Conservation (phyloP, 2,113 vertebrate species). For the Caranx melampygus region DNA sequence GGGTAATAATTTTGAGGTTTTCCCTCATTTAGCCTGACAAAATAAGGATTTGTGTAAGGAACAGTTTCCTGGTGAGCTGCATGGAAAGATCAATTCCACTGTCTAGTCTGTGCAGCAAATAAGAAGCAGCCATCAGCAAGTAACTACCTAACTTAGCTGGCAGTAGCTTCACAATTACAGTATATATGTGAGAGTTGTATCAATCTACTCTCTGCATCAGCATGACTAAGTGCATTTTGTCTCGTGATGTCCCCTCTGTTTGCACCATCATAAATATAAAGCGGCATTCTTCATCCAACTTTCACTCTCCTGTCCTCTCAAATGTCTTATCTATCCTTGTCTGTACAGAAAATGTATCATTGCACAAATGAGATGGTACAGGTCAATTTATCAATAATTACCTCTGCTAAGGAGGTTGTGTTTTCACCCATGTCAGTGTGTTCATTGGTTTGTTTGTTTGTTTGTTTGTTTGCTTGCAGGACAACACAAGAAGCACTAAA, state of each 20-base stretch:
- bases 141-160: neutral
- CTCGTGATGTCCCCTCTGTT: too few relatives aligned
- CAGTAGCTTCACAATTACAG: neutral
- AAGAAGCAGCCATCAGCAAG: neutral
- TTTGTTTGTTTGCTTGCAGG: too few relatives aligned
- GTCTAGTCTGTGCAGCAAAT: neutral
- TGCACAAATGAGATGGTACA: neutral
- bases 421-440: too few relatives aligned
- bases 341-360: neutral
- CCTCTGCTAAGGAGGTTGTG: too few relatives aligned
- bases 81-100: neutral
- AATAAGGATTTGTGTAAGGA: neutral
- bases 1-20: neutral
- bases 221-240: neutral
- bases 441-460: too few relatives aligned
- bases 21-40: neutral
- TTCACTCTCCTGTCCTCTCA: neutral
- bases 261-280: neutral
- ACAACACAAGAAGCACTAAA: too few relatives aligned
- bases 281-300: neutral
- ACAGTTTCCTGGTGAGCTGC: neutral
- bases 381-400: neutral
- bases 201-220: neutral
- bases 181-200: neutral
- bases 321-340: neutral